These are phyloP conservation scores for Charanyca ferruginea DNA, from an alignment of 2,888 invertebrate species.

Conservation along the genomic window DNA sequence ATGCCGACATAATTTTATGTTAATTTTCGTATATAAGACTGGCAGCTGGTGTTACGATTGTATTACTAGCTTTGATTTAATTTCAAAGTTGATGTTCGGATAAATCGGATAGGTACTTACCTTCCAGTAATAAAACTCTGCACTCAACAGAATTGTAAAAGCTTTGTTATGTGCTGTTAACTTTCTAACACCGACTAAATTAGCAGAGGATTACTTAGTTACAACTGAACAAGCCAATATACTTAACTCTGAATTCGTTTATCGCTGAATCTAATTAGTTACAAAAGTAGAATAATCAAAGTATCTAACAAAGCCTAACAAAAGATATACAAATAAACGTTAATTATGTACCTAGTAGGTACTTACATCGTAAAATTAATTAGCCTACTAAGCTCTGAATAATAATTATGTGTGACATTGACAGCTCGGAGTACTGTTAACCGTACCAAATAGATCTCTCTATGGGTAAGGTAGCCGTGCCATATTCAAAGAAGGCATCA, in stretches of 20 bases:
- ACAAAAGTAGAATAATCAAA: slow-evolving; percentile 12
- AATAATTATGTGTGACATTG: slow-evolving; percentile 77
- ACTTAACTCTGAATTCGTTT: slow-evolving; percentile 5
- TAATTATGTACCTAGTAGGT: slow-evolving; percentile 3
- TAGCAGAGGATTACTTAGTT: slow-evolving; percentile 9
- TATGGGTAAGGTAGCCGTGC: slow-evolving; percentile 62
- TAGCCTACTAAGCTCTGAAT: slow-evolving; percentile 53
- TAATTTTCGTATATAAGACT: slow-evolving; percentile 1
- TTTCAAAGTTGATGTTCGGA: slow-evolving; percentile 27
- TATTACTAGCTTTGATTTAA: slow-evolving; percentile 29
- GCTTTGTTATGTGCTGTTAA: slow-evolving; percentile 39
- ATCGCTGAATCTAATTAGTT: slow-evolving; percentile 32
- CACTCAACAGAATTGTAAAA: slow-evolving; percentile 44
- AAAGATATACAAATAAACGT: slow-evolving; percentile 28
- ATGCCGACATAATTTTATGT: not conserved
- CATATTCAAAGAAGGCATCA: slow-evolving; percentile 78
- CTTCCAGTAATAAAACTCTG: slow-evolving; percentile 40
- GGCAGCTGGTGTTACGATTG: not conserved
- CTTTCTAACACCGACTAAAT: slow-evolving; percentile 40
- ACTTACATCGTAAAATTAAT: slow-evolving; percentile 50
- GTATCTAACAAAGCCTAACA: not conserved
- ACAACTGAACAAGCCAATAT: slow-evolving; percentile 1
- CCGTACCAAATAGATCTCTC: slow-evolving; percentile 77
- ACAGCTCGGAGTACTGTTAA: slow-evolving; percentile 80
- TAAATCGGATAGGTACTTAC: too few species aligned